Evolutionary conservation across 1,140 invertebrate genomes (phyloP).

Genomic region (Lepidurus arcticus): DNA sequence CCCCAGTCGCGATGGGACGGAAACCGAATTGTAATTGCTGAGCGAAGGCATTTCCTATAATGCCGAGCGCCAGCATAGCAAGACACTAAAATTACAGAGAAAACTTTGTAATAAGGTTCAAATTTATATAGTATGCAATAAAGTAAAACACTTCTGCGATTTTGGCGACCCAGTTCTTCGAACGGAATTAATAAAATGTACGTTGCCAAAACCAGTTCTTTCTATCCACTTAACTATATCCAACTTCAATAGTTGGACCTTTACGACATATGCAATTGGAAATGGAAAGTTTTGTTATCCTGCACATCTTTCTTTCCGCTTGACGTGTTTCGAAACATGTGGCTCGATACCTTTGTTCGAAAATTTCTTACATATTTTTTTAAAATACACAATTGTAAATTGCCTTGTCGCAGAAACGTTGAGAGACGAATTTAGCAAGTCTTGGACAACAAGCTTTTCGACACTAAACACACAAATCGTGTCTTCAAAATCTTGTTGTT

Average conservation of each 20-base stretch:
- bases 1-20: not conserved
- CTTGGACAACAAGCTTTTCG: too few relatives aligned
- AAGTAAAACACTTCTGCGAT: not conserved
- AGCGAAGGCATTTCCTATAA: not conserved
- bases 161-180: not conserved
- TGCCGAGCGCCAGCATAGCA: not conserved
- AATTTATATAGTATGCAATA: not conserved
- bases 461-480: too few relatives aligned
- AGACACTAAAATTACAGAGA: not conserved
- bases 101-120: not conserved
- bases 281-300: not conserved
- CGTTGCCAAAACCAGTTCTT: not conserved
- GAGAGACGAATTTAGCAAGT: not conserved
- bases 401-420: not conserved
- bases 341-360: too few relatives aligned
- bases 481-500: not conserved
- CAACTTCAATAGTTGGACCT: not conserved
- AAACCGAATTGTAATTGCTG: constrained; percentile 4
- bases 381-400: not conserved
- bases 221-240: not conserved
- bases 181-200: not conserved
- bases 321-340: too few relatives aligned
- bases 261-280: not conserved
- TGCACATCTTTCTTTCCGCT: not conserved
- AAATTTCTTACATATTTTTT: too few relatives aligned